These are phyloP conservation scores for Cavia aperea DNA, from an alignment of 2,113 vertebrate species.

Conservation along the genomic window DNA sequence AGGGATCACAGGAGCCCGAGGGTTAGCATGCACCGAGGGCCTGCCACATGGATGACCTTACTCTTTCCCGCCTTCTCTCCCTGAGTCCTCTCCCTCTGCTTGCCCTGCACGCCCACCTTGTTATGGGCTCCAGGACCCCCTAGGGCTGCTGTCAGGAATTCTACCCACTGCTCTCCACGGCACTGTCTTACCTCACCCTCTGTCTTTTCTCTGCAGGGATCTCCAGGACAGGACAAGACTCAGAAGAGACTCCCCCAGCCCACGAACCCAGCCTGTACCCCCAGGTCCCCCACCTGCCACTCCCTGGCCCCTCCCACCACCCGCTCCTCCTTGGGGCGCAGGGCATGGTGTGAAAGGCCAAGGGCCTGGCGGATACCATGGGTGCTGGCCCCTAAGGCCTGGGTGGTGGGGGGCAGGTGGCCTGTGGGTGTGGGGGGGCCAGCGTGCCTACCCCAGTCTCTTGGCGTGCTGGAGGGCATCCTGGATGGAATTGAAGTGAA, in stretches of 20 bases:
- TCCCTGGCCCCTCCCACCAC: constrained; percentile 64
- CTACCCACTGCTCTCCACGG: neutral
- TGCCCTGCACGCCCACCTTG: neutral
- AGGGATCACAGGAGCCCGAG: neutral
- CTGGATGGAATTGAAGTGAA: constrained; percentile 87
- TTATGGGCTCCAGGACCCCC: neutral
- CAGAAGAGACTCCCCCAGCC: constrained; percentile 11
- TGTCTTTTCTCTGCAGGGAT: constrained; percentile 62
- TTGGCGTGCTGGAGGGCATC: constrained; percentile 77
- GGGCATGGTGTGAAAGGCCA: constrained; percentile 71
- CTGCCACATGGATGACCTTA: neutral
- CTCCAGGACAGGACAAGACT: constrained; percentile 49
- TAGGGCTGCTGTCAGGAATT: neutral
- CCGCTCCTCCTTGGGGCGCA: constrained; percentile 47
- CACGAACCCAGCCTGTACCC: constrained; percentile 4
- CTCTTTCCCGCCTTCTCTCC: constrained; percentile 11
- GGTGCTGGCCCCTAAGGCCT: constrained; percentile 74
- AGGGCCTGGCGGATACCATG: constrained; percentile 70
- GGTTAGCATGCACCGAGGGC: neutral
- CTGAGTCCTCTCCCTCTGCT: neutral
- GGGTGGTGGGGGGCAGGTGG: constrained; percentile 66
- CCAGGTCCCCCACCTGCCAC: constrained; percentile 41
- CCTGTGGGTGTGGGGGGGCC: constrained; percentile 64
- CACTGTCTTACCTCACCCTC: neutral
- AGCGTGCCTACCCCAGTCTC: constrained; percentile 77